Evolutionary conservation across 2,797 vertebrate genomes (phyloP).

Genomic region (Microcaecilia unicolor): DNA sequence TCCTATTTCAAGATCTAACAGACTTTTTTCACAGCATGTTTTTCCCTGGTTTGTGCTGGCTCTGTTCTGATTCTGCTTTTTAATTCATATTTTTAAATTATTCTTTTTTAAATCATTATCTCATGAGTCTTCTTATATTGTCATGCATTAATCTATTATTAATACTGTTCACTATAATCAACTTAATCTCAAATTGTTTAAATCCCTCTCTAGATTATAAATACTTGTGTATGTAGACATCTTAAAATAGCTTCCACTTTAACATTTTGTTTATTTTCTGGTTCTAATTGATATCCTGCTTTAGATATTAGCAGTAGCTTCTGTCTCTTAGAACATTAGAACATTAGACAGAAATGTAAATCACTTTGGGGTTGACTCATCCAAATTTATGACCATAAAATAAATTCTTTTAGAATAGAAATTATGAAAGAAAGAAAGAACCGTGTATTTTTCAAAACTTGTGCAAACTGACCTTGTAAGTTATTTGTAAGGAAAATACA

Average conservation of each 20-base stretch:
- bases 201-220: conserved; percentile 60
- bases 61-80: conserved; percentile 69
- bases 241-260: conserved; percentile 46
- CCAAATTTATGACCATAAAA: conserved; percentile 28
- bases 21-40: conserved; percentile 79
- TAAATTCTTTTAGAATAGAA: conserved; percentile 39
- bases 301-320: conserved; percentile 49
- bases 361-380: conserved; percentile 41
- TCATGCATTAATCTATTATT: conserved; percentile 73
- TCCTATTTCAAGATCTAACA: conserved; percentile 79
- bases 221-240: conserved; percentile 50
- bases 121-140: conserved; percentile 69
- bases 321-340: conserved; percentile 40
- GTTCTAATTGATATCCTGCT: conserved; percentile 47
- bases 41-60: conserved; percentile 75
- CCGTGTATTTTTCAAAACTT: no score
- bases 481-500: no score
- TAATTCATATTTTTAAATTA: conserved; percentile 77
- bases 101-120: conserved; percentile 79
- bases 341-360: conserved; percentile 49
- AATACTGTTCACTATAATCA: conserved; percentile 57
- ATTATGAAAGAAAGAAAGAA: conserved; percentile 39
- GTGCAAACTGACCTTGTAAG: no score
- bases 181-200: conserved; percentile 68
- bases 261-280: conserved; percentile 44